These are phyloP conservation scores for Candidula unifasciata DNA, from an alignment of 2,888 invertebrate species.

Conservation along the genomic window DNA sequence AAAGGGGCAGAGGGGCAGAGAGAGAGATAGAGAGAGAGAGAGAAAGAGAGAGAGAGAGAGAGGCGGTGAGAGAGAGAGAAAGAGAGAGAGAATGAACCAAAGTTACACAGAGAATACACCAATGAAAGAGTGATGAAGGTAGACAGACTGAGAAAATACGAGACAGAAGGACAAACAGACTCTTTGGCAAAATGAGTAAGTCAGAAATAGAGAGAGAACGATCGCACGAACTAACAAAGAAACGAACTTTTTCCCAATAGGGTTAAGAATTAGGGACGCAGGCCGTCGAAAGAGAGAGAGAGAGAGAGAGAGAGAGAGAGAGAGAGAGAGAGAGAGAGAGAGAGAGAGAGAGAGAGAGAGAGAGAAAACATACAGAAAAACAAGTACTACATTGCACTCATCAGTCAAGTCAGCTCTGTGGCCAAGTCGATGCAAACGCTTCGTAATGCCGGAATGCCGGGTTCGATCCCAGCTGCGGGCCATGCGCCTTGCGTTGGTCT, in stretches of 20 bases:
- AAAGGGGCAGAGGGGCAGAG: too few relatives aligned
- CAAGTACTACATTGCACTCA: too few relatives aligned
- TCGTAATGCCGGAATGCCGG: too few relatives aligned
- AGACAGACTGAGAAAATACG: not conserved
- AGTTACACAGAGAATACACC: not conserved
- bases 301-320: not conserved
- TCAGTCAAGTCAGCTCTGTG: too few relatives aligned
- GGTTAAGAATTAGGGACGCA: not conserved
- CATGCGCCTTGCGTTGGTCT: too few relatives aligned
- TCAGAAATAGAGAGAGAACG: not conserved
- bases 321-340: not conserved
- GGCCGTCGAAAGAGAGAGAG: slow-evolving; percentile 12
- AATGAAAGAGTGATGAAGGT: not conserved
- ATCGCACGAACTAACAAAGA: too few relatives aligned
- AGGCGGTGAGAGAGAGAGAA: not conserved
- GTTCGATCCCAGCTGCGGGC: too few relatives aligned
- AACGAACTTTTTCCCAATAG: too few relatives aligned
- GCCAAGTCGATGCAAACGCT: too few relatives aligned
- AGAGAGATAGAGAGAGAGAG: not conserved
- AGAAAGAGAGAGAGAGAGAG: not conserved
- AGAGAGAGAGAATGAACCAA: not conserved
- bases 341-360: too few relatives aligned
- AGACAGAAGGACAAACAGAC: not conserved
- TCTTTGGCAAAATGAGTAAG: not conserved
- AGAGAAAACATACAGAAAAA: too few relatives aligned